Evolutionary conservation across 1,140 invertebrate genomes (phyloP).

Genomic region (Zaprionus camerounensis): DNA sequence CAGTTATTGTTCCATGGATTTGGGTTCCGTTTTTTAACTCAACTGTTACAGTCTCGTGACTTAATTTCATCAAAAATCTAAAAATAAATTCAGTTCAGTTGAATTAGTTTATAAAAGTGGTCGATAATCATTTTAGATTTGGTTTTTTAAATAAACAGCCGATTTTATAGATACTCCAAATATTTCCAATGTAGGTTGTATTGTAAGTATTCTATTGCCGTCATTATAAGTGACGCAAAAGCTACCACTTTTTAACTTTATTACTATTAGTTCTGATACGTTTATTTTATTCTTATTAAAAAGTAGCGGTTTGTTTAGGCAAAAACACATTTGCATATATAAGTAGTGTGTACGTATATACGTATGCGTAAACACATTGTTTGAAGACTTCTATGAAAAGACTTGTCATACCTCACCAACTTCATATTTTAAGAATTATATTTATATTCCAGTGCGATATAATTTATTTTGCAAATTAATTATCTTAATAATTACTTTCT

Average conservation of each 20-base stretch:
- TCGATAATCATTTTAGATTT: neutral
- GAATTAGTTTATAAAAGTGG: neutral
- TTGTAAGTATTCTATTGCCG: neutral
- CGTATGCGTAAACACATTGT: conserved; percentile 3
- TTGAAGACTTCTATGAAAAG: neutral
- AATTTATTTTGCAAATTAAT: neutral
- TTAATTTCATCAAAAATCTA: conserved; percentile 99
- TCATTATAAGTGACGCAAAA: neutral
- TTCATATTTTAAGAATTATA: conserved; percentile 30
- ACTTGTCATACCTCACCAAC: conserved; percentile 41
- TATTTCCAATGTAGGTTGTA: neutral
- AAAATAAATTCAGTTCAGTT: conserved; percentile 27
- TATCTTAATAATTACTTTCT: neutral
- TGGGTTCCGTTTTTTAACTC: conserved; percentile 99
- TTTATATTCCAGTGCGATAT: neutral
- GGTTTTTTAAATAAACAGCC: neutral
- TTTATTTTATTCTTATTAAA: neutral
- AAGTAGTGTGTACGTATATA: conserved; percentile 7
- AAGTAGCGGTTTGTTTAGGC: neutral
- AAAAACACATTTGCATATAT: conserved; percentile 4
- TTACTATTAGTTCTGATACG: neutral
- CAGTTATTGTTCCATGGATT: conserved; percentile 98
- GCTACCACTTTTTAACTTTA: neutral
- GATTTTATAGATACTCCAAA: neutral
- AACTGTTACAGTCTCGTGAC: conserved; percentile 99